Evolutionary conservation across 2,113 vertebrate genomes (phyloP), one percentile per base, ranked within the genome.

Genomic region (Phaetusa simplex): DNA sequence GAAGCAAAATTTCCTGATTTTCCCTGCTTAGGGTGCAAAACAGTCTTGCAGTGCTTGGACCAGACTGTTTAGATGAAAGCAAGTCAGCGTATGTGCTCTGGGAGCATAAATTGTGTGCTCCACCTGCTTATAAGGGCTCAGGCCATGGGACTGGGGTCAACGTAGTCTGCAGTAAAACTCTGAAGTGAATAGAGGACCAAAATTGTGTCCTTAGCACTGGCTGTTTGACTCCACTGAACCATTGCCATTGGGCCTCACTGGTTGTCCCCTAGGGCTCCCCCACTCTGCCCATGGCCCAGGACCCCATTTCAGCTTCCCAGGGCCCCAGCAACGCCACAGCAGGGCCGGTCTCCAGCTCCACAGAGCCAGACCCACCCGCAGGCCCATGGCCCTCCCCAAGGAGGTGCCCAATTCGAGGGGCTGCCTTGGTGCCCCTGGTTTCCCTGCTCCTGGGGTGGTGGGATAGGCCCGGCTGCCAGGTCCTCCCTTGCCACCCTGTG

Each of bases 131-230:
- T 27, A 49, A 43, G 13, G 21, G 36, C 61, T 81, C 29, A 52
- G 40, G 59, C 43, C 8, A 0, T 5, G 6, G 30, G 42, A 15
- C 30, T 65, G 77, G 27, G 42, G 13, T 45, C 0, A 2, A 32
- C n/a, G 27, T 26, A 22, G 23, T 55, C 82, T 52, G 21, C 50
- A 86, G 36, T 56, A 73, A 82, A 66, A 56, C 20, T 77, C 17
- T 3, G 4, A 19, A 79, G 17, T 17, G 14, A 85, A 30, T 15
- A 56, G 36, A 69, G n/a, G 17, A 65, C 64, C 47, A 76, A 90
- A 90, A 62, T n/a, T 0, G 6, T 53, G n/a, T 47, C 38, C 42
- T 71, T 22, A 61, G 38, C 24, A 64, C 11, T 32, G 80, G 38
- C 42, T 52, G 12, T 53, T 77, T 81, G 17, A 47, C 34, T 40